These are phyloP conservation scores for Apeira syringaria DNA, from an alignment of 2,888 invertebrate genomes.

Conservation along the genomic window DNA sequence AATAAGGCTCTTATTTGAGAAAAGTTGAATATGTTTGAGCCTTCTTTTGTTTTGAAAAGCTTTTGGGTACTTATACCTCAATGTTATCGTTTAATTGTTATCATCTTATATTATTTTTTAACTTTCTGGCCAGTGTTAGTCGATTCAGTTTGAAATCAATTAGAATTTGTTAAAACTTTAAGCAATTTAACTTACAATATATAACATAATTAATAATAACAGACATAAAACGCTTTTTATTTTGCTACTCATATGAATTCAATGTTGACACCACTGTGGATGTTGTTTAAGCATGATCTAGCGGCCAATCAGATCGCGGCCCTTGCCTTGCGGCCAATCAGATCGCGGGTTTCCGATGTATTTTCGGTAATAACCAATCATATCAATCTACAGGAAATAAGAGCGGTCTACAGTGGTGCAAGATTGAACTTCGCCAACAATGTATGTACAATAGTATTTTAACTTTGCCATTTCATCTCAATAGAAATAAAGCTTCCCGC, in stretches of 20 bases:
- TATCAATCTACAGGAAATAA: not conserved
- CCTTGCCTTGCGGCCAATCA: too few species aligned
- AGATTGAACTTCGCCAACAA: constrained; percentile 45
- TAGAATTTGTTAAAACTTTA: constrained; percentile 58
- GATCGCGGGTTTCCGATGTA: too few species aligned
- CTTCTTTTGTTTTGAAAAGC: constrained; percentile 47
- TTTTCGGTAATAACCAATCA: too few species aligned
- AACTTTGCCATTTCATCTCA: constrained; percentile 72
- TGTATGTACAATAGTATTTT: constrained; percentile 64
- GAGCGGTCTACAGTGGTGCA: constrained; percentile 37
- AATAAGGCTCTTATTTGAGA: constrained; percentile 56
- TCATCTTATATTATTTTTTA: constrained; percentile 34
- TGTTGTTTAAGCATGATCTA: not conserved
- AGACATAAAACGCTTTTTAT: constrained; percentile 62
- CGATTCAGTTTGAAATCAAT: constrained; percentile 48
- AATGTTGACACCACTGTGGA: constrained; percentile 41
- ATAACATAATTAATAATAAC: constrained; percentile 67
- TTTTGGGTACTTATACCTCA: constrained; percentile 44
- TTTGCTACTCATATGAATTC: constrained; percentile 59
- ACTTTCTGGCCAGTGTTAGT: constrained; percentile 66
- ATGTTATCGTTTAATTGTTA: constrained; percentile 45
- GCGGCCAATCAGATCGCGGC: too few species aligned
- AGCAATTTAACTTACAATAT: constrained; percentile 42
- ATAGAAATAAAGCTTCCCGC: constrained; percentile 71
- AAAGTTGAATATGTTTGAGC: constrained; percentile 47